Evolutionary conservation across 1,140 invertebrate species (phyloP).

Genomic region (Eurosta solidaginis): DNA sequence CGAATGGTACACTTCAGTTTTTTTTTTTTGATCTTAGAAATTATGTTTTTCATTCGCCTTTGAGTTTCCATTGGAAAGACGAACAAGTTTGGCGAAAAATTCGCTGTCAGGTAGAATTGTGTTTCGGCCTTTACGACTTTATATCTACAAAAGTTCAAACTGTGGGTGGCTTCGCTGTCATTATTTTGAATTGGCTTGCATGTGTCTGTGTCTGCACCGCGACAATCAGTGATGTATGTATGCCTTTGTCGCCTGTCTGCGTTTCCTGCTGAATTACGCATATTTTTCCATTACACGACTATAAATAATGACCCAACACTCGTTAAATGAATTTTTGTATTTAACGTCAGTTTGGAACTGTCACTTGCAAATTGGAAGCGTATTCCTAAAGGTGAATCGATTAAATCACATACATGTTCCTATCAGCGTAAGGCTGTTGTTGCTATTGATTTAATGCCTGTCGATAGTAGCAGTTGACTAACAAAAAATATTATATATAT

Average conservation of each 20-base stretch:
- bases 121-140: background rate
- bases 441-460: no score
- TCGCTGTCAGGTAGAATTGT: no score
- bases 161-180: background rate
- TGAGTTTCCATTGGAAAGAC: no score
- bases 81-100: no score
- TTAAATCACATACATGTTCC: background rate
- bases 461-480: no score
- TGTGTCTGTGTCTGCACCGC: background rate
- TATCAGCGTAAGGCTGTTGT: background rate
- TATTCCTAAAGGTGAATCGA: background rate
- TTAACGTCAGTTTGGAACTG: background rate
- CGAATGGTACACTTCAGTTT: no score
- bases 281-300: background rate
- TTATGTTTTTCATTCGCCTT: no score
- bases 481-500: no score
- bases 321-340: background rate
- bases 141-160: background rate
- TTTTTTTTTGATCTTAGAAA: no score
- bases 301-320: background rate
- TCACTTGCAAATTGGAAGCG: background rate
- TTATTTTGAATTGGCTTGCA: background rate
- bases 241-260: conserved; percentile 12
- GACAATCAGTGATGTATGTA: background rate
- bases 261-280: background rate